Base-by-base conservation (phyloP, 2,888 invertebrate genomes). In the Nasonovia ribisnigri region DNA sequence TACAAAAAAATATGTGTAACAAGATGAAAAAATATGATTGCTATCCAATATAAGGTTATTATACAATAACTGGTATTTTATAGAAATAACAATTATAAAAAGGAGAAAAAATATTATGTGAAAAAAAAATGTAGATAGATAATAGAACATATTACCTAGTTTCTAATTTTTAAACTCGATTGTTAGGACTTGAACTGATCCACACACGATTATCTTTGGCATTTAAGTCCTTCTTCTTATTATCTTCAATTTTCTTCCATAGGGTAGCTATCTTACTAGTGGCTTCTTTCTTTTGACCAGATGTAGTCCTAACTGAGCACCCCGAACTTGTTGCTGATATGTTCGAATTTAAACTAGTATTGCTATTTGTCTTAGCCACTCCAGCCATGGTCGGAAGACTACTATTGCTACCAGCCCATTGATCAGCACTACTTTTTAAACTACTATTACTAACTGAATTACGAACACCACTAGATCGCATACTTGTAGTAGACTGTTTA, bases 191-290 rank as follows among this genome's bases (percentile, higher is more conserved):
- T 48, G 84, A 86, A 90, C 90, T 90, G 26, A 97, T 97, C 97
- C 97, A 97, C 20, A 97, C 97, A 94, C 97, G 96, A 88, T 96
- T 96, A 94, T 97, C 97, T 20, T 96, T 96, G 95, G 97, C 97
- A 91, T 96, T 96, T 43, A 95, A 95, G 6, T 96, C 96, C 88
- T 96, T 96, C 95, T 96, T 96, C 94, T 96, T 97, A 84, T 96
- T 97, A 94, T 97, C 97, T 95, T 97, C 97, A 0, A 97, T 97
- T 95, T 97, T 97, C 95, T 88, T 98, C 98, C 98, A 98, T 36
- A 98, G 96, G 95, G 97, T 97, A 0, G 98, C 97, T 92, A 98
- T 98, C 95, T 97, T 98, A 95, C 98, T 98, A 26, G 97, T 97
- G 1, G 97, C 97, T 95, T 97, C 97, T 93, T 95, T 96, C 94